Evolutionary conservation across 1,140 invertebrate genomes (phyloP).

Genomic region (Tetragnatha versicolor): DNA sequence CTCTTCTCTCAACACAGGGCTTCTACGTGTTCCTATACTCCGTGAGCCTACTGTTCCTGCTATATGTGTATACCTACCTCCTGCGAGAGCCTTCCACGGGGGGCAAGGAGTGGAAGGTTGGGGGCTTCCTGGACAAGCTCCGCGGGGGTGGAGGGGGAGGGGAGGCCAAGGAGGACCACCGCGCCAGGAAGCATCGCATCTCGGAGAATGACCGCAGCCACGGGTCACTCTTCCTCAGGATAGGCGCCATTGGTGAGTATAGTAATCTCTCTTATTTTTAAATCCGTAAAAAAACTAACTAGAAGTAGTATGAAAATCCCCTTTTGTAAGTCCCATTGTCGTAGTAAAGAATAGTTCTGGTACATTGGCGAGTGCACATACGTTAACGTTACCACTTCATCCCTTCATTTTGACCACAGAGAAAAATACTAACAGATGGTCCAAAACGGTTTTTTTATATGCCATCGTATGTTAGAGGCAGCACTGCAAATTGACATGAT

Average conservation of each 20-base stretch:
- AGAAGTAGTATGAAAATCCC: too few species aligned
- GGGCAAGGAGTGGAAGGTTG: too few species aligned
- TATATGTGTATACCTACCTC: conserved; percentile 96
- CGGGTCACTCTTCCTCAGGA: conserved; percentile 94
- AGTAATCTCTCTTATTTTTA: neutral
- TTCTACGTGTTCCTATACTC: conserved; percentile 98
- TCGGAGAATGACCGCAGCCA: conserved; percentile 92
- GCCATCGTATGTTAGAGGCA: too few species aligned
- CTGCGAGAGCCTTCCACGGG: conserved; percentile 81
- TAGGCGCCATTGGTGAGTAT: conserved; percentile 89
- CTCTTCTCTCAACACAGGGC: conserved; percentile 72
- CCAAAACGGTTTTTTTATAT: too few species aligned
- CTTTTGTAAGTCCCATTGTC: too few species aligned
- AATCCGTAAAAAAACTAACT: too few species aligned
- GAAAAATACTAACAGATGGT: too few species aligned
- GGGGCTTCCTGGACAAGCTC: conserved; percentile 30
- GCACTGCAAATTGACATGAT: too few species aligned
- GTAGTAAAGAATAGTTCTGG: too few species aligned
- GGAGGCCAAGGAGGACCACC: neutral
- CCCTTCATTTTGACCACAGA: too few species aligned
- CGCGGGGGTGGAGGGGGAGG: conserved; percentile 33
- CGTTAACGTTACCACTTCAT: too few species aligned
- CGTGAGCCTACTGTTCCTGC: conserved; percentile 90
- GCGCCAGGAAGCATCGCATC: conserved; percentile 79
- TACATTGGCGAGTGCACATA: too few species aligned